Conservation (phyloP, 2,113 vertebrate species). For the Macquaria australasica region DNA sequence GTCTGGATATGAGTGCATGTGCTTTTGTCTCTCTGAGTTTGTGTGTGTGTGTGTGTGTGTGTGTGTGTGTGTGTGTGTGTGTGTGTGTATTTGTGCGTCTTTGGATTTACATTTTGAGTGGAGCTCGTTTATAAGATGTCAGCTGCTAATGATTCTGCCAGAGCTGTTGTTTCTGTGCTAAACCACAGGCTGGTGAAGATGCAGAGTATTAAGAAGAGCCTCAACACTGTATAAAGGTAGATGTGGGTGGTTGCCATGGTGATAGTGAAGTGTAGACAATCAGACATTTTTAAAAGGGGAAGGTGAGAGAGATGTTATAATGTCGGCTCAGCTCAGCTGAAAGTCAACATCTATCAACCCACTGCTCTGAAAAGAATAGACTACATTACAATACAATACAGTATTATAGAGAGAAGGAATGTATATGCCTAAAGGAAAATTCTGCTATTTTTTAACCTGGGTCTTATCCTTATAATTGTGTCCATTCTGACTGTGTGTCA, state of each 20-base stretch:
- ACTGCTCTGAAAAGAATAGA: neutral
- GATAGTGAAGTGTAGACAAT: neutral
- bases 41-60: neutral
- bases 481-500: no score
- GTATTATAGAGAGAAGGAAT: neutral
- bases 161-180: conserved; percentile 32
- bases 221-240: neutral
- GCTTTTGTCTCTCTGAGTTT: neutral
- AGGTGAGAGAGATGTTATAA: neutral
- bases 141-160: conserved; percentile 42
- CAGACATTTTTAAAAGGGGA: neutral
- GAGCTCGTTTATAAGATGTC: conserved; percentile 37
- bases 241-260: neutral
- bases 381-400: neutral
- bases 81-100: neutral
- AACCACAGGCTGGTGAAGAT: conserved; percentile 1
- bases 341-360: neutral
- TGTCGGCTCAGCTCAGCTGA: neutral
- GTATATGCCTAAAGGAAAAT: neutral
- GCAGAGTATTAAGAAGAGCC: neutral
- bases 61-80: neutral
- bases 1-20: neutral
- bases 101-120: conserved; percentile 23
- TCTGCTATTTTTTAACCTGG: no score
- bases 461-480: no score